Base-by-base conservation (phyloP, 2,888 invertebrate species). In the Agriotes lineatus region DNA sequence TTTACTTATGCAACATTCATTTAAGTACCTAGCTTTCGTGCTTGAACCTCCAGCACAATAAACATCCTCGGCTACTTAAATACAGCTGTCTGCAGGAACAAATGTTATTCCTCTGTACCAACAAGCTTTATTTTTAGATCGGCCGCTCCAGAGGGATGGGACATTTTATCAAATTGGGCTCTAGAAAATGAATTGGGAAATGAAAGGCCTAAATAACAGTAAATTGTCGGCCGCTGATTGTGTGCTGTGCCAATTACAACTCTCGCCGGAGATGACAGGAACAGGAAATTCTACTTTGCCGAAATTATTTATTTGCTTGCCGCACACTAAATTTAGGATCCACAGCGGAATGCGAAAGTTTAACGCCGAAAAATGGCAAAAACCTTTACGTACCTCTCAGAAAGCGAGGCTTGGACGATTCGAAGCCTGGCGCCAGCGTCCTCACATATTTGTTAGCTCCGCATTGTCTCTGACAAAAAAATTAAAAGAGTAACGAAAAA, bases 201-300 rank as follows among this genome's bases (percentile, higher is more conserved):
- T 33, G 9, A 16, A 42, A 42, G 19, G 45, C 12, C 22, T 48
- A 48, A 48, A 48, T 48, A 48, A 48, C 52, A 33, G 52, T 35
- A 52, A 19, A 50, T 33, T 50, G 30, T 25, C 14, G 9, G 14
- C 6, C 33, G 33, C 18, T 7, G 18, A 52, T 33, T 52, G n/a
- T 52, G 18, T 18, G 18, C 18, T 33, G 9, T 10, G 10, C 33
- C 42, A 42, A 42, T 42, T 42, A 42, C 9, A 18, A 25, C 7
- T 25, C 3, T 7, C 7, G 7, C 25, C 25, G 7, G 10, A 14
- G n/a, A n/a, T 48, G 48, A 48, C 25, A 52, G n/a, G 33, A 52
- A 52, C 52, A 33, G 33, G 52, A 33, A 52, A 52, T 30, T 52
- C 52, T 16, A 52, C 33, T 52, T 33, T 52, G 33, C 7, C 5